Percentiles rank a stretch among this genome's conserved stretches.
phyloP scores from a whole-genome alignment of 2,797 vertebrate genomes.

The Typhlichthys eigenmanni region DNA sequence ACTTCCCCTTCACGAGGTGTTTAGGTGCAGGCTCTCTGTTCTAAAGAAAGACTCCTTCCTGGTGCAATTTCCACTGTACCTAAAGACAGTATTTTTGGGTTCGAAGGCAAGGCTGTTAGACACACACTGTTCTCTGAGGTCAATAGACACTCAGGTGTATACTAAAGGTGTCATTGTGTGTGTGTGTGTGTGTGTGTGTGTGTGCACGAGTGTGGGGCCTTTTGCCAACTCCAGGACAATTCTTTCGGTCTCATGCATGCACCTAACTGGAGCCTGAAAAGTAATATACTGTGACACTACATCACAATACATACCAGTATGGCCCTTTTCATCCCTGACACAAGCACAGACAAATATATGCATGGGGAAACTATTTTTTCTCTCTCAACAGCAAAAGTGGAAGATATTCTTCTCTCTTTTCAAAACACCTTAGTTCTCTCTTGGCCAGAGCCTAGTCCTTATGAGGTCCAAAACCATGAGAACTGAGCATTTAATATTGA shows the following conservation, averaged over 20 bases:
- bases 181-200: conserved; percentile 2
- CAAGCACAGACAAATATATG: conserved; percentile 4
- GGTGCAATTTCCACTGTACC: conserved; percentile 35
- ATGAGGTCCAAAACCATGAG: conserved; percentile 20
- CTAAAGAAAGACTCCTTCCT: conserved; percentile 61
- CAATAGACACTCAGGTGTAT: conserved; percentile 46
- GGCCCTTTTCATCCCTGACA: conserved; percentile 40
- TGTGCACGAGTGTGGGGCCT: conserved; percentile 23
- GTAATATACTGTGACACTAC: conserved; percentile 49
- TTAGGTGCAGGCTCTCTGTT: conserved; percentile 12
- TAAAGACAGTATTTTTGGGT: conserved; percentile 41
- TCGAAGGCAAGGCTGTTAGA: conserved; percentile 45
- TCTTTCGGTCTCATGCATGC: conserved; percentile 49
- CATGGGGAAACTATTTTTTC: not conserved
- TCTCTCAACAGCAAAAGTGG: conserved; percentile 20
- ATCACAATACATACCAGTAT: conserved; percentile 61
- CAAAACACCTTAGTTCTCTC: conserved; percentile 22
- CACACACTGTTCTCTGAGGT: conserved; percentile 32
- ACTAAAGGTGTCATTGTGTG: conserved; percentile 10
- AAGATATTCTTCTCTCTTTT: conserved; percentile 36
- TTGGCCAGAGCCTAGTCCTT: conserved; percentile 46
- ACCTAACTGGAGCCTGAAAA: conserved; percentile 44
- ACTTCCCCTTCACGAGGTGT: conserved; percentile 54
- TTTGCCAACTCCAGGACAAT: conserved; percentile 34
- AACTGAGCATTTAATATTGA: not conserved